Evolutionary conservation across 2,888 invertebrate genomes (phyloP), one percentile per base, ranked within the genome.

Genomic region (Cynaeus angustus): DNA sequence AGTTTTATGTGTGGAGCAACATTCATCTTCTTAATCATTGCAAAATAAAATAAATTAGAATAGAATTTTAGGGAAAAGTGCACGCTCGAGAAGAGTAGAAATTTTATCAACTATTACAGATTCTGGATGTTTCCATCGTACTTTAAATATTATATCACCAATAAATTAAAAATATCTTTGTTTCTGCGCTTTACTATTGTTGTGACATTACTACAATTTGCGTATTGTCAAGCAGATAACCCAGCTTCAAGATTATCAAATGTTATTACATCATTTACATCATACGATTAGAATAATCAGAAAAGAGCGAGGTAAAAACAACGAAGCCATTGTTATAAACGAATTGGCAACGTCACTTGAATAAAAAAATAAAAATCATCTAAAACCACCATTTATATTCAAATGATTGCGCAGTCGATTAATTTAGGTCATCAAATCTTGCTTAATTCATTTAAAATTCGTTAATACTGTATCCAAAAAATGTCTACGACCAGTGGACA

Each of bases 401-500:
- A 45, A 38, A 46, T 14, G 45, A 59, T 59, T 59, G 59, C 59
- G 59, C 28, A 45, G 12, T 26, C 28, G 56, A 10, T 12, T 26
- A 46, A 59, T 59, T 59, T 46, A 59, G 59, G 59, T 59, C 59
- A 46, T 13, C 43, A 30, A 59, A 59, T 59, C 59, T 59, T 59
- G 59, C 59, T 46, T 46, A 59, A 59, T 59, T 59, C 59, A 59
- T 59, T 59, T 45, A 59, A 46, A 59, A 59, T 59, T 59, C 59
- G 59, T 59, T 12, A 43, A 56, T 56, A 41, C 16, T 21, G 12
- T 12, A 14, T 16, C 53, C 53, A 37, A 37, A 55, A 41, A 43
- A 8, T 21, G 56, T 56, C 43, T 56, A 2, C 43, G 56, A 13
- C 7, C 21, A 21, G 12, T 28, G 28, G 56, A 21, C 9, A 21